Conservation (phyloP, 2,888 invertebrate genomes). For the Heteromyza rotundicornis region DNA sequence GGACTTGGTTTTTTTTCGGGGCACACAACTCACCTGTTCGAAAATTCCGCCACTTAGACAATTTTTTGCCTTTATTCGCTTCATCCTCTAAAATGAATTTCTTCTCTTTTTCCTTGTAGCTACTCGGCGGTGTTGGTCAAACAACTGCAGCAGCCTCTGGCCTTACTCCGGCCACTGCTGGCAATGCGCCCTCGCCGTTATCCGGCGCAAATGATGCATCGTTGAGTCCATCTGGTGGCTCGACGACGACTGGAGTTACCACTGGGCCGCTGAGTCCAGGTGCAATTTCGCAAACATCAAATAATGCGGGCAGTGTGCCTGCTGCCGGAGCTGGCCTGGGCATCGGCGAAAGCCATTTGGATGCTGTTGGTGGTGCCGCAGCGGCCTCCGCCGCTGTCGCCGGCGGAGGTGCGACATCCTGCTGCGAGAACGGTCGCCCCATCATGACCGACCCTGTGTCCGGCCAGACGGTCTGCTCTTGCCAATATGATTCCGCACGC, state of each 20-base stretch:
- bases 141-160: conserved; percentile 70
- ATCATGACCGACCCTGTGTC: conserved; percentile 92
- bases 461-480: conserved; percentile 92
- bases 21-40: conserved; percentile 42
- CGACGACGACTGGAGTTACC: conserved; percentile 59
- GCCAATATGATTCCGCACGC: conserved; percentile 89
- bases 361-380: conserved; percentile 24
- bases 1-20: conserved; percentile 1
- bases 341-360: conserved; percentile 33
- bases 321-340: conserved; percentile 30
- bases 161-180: conserved; percentile 34
- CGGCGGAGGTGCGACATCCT: conserved; percentile 62
- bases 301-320: conserved; percentile 46
- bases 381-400: conserved; percentile 17
- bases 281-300: conserved; percentile 62
- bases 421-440: conserved; percentile 91
- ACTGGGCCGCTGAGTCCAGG: conserved; percentile 61
- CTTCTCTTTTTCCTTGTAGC: conserved; percentile 35
- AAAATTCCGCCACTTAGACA: conserved; percentile 34
- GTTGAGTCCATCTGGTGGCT: conserved; percentile 71
- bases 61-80: conserved; percentile 6
- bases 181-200: conserved; percentile 74
- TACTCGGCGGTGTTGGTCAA: conserved; percentile 55
- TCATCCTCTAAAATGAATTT: no score
- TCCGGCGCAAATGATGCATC: conserved; percentile 77